Evolutionary conservation across 2,797 vertebrate species (phyloP), one percentile per base, ranked within the genome.

Genomic region (Vireo griseus): DNA sequence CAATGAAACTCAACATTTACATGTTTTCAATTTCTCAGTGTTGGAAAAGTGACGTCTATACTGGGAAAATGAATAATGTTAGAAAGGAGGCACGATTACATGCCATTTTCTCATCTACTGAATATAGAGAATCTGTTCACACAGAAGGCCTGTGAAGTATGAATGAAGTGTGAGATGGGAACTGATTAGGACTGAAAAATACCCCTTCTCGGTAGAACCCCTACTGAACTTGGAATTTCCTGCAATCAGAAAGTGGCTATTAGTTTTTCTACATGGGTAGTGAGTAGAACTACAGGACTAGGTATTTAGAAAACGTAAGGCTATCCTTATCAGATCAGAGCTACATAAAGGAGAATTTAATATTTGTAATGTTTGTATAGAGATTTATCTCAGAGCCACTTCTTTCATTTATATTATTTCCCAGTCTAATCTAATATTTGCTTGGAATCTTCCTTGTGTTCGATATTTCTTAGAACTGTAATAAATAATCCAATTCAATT

Each of bases 401-500:
- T 91, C 84, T 97, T 88, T 97, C 87, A 97, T 96, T 96, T 97
- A 94, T 96, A 97, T 97, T 97, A 97, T 97, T 97, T 97, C 80
- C 84, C 42, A 14, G 73, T 92, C 94, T 97, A 97, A 97, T 97
- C 96, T 97, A 97, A 97, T 98, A 97, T 97, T 98, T 97, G 94
- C 96, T 96, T 95, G 93, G 86, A 97, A 94, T 97, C 94, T 96
- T 98, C 80, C 90, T 95, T 94, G 84, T 97, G 94, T 97, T 98
- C 97, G 97, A 96, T 97, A 96, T 63, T 97, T 97, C 97, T 97
- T 97, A 97, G 94, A 97, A 97, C 94, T 47, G 31, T 96, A 97
- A 98, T 98, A 98, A 97, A 98, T 97, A 98, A 98, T 97, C 96
- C 96, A 97, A 97, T 97, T 97, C 97, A 98, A 97, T 97, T 98